Percentiles rank a stretch among this genome's conserved stretches.
Conservation (phyloP, 2,888 invertebrate species). For the Acrobasis consociella region DNA sequence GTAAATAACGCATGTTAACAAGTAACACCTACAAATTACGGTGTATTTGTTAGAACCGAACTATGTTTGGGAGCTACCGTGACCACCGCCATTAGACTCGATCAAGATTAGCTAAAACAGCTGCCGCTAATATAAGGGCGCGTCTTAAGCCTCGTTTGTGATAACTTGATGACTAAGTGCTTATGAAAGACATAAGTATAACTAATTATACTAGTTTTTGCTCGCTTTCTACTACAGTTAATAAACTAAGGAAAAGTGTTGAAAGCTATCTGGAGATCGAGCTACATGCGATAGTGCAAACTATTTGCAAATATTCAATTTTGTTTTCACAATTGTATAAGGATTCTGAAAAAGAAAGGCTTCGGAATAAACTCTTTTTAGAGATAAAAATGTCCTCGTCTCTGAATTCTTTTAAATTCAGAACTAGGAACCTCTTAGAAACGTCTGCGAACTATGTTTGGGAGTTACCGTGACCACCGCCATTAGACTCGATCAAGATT, state of each 20-base stretch:
- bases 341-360: no score
- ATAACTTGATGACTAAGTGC: constrained; percentile 1
- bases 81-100: constrained; percentile 62
- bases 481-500: constrained; percentile 71
- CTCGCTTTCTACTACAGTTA: no score
- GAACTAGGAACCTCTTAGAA: no score
- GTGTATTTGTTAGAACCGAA: constrained; percentile 38
- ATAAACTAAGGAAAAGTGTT: no score
- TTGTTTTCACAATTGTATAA: no score
- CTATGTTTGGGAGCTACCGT: constrained; percentile 57
- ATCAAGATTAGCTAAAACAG: constrained; percentile 69
- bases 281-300: no score
- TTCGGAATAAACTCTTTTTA: no score
- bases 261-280: no score
- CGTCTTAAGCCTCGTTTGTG: constrained; percentile 55
- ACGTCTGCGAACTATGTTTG: constrained; percentile 40
- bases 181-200: neutral
- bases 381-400: no score
- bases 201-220: no score
- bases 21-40: constrained; percentile 25
- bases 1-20: constrained; percentile 19
- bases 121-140: constrained; percentile 59
- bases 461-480: constrained; percentile 64
- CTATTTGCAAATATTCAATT: no score
- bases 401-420: no score